Conservation (phyloP, 37 sponge, comb jelly and placozoan genomes). For the Aplysina aerophoba region DNA sequence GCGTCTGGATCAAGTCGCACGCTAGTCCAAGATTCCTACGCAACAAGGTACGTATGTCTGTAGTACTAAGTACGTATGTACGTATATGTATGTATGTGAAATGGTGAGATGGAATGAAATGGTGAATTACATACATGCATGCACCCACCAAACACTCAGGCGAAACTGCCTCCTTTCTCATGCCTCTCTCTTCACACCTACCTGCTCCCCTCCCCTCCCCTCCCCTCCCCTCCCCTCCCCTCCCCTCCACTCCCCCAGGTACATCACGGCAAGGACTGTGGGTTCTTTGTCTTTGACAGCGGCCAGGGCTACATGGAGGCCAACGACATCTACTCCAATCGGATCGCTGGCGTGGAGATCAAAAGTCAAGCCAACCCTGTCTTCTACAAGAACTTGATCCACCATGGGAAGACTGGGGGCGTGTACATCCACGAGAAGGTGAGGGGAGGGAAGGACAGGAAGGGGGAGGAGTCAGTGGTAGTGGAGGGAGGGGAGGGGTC, state of each 20-base stretch:
- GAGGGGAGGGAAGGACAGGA: constrained; percentile 5
- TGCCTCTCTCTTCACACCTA: too few relatives aligned
- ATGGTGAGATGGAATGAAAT: too few relatives aligned
- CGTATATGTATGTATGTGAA: too few relatives aligned
- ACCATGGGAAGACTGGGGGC: constrained; percentile 85
- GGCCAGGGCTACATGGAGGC: constrained; percentile 81
- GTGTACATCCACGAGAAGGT: constrained; percentile 88
- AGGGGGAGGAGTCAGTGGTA: neutral
- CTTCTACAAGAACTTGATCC: constrained; percentile 64
- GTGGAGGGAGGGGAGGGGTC: too few relatives aligned
- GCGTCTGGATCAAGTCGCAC: constrained; percentile 84
- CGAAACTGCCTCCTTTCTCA: too few relatives aligned
- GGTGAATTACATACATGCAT: too few relatives aligned
- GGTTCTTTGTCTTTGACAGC: constrained; percentile 87
- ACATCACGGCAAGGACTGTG: constrained; percentile 83
- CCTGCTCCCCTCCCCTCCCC: too few relatives aligned
- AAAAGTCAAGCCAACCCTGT: constrained; percentile 87
- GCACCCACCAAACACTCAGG: too few relatives aligned
- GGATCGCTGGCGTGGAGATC: constrained; percentile 88
- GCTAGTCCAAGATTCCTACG: constrained; percentile 71
- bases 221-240: too few relatives aligned
- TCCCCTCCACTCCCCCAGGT: neutral
- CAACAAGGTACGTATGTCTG: too few relatives aligned
- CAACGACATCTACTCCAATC: constrained; percentile 77
- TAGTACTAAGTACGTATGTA: too few relatives aligned